Evolutionary conservation across 2,797 vertebrate genomes (phyloP), one percentile per base, ranked within the genome.

Genomic region (Rhinella marina): DNA sequence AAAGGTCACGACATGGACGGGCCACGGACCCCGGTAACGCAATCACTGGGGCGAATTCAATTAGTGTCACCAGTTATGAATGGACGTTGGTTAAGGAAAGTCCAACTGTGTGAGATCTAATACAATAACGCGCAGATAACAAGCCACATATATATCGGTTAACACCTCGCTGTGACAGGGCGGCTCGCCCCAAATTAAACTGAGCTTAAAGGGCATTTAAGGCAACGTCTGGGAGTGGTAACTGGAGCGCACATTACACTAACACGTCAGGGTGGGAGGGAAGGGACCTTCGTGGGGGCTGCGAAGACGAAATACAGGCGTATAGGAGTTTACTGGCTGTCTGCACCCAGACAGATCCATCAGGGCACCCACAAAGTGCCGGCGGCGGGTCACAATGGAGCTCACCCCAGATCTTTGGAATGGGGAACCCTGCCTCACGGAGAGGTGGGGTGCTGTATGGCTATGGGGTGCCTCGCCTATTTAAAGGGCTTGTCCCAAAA

Each of bases 1-100:
- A 93, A 93, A 94, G 93, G 94, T 94, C 92, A 68, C 19, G 91
- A 91, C 93, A 90, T 91, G 92, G 93, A 93, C 90, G 92, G 93
- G 93, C 90, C 81, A 72, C 89, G 90, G 83, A 87, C 89, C 84
- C 10, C 91, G 91, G 90, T n/a, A 14, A 83, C 75, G 70, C 72
- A 84, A 91, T 91, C 87, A 5, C 92, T 81, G 19, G 83, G 16
- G 72, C 12, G 83, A 89, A 92, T 90, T 91, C 88, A 91, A 90
- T 91, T 85, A 88, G 88, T 84, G 87, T 81, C 87, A 66, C 59
- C 5, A 41, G 57, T 92, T 91, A 92, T 90, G 85, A 92, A 90
- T 87, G 89, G 86, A 73, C 85, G 86, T 88, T 88, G 59, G 90
- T 80, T 80, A 90, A 29, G 72, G 17, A 70, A 70, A 70, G 84